Percentiles rank a stretch among this genome's conserved stretches.
Evolutionary conservation across 2,797 vertebrate genomes (phyloP).

Genomic region (Sebastes hubbsi): DNA sequence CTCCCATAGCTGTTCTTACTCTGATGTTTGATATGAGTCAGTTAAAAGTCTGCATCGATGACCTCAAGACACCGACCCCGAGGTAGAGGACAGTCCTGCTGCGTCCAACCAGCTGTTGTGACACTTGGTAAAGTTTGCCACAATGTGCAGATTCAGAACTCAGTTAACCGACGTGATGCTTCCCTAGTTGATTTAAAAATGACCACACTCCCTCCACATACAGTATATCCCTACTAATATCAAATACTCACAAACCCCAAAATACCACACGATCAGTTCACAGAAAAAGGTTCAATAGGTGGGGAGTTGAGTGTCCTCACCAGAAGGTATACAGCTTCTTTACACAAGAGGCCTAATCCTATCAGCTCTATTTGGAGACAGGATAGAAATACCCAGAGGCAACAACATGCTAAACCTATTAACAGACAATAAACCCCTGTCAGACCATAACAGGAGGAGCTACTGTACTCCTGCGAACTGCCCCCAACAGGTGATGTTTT

Average conservation of each 20-base stretch:
- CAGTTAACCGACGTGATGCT: conserved; percentile 14
- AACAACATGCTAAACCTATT: conserved; percentile 67
- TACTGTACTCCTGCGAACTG: conserved; percentile 4
- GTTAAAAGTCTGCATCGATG: conserved; percentile 41
- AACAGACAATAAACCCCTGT: conserved; percentile 64
- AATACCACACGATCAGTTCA: conserved; percentile 46
- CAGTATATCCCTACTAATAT: conserved; percentile 33
- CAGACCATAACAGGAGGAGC: conserved; percentile 23
- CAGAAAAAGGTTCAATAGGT: conserved; percentile 30
- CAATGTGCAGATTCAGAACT: background rate
- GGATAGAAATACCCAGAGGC: conserved; percentile 71
- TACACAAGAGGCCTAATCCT: conserved; percentile 78
- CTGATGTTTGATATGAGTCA: conserved; percentile 20
- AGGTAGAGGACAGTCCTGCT: background rate
- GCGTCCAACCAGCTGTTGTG: background rate
- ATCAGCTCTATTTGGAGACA: conserved; percentile 75
- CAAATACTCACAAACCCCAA: conserved; percentile 21
- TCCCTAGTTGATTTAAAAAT: conserved; percentile 41
- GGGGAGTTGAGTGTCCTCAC: conserved; percentile 15
- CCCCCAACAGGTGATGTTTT: background rate
- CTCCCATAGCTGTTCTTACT: conserved; percentile 74
- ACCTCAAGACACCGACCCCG: background rate
- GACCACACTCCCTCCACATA: conserved; percentile 26
- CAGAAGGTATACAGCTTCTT: conserved; percentile 43
- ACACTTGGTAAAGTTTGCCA: conserved; percentile 17